These are phyloP conservation scores for Semotilus atromaculatus DNA, from an alignment of 2,797 vertebrate genomes.

Conservation along the genomic window DNA sequence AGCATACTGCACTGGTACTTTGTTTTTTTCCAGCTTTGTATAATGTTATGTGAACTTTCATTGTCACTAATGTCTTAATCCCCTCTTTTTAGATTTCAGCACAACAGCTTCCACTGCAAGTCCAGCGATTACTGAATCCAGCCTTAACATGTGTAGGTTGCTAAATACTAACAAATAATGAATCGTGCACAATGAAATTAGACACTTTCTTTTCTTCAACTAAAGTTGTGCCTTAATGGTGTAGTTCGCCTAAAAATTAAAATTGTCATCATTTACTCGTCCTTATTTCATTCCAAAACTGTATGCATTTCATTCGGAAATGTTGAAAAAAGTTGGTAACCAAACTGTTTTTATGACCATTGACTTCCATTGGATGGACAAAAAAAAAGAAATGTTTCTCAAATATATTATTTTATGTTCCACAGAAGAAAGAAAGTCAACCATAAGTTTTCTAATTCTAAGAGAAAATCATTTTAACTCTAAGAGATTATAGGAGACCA, in stretches of 20 bases:
- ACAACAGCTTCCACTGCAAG: neutral
- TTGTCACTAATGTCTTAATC: neutral
- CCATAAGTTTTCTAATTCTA: too few species aligned
- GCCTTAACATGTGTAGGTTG: neutral
- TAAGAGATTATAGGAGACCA: neutral
- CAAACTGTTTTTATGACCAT: too few species aligned
- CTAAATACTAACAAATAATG: neutral
- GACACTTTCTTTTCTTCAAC: neutral
- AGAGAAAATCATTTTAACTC: too few species aligned
- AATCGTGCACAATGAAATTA: too few species aligned
- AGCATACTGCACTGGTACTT: conserved; percentile 27
- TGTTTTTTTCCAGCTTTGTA: neutral
- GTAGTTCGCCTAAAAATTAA: too few species aligned
- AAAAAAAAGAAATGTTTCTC: too few species aligned
- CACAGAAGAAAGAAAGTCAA: too few species aligned
- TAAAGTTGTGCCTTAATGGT: too few species aligned
- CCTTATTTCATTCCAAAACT: neutral
- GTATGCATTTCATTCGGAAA: neutral
- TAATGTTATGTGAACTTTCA: neutral
- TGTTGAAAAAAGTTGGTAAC: too few species aligned
- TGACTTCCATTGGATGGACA: too few species aligned
- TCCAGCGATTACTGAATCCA: neutral
- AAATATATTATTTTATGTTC: too few species aligned
- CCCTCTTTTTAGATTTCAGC: conserved; percentile 11
- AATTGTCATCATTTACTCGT: neutral